Percentiles rank a stretch among this genome's conserved stretches.
phyloP scores from a whole-genome alignment of 2,797 vertebrate genomes.

The Pampus argenteus region DNA sequence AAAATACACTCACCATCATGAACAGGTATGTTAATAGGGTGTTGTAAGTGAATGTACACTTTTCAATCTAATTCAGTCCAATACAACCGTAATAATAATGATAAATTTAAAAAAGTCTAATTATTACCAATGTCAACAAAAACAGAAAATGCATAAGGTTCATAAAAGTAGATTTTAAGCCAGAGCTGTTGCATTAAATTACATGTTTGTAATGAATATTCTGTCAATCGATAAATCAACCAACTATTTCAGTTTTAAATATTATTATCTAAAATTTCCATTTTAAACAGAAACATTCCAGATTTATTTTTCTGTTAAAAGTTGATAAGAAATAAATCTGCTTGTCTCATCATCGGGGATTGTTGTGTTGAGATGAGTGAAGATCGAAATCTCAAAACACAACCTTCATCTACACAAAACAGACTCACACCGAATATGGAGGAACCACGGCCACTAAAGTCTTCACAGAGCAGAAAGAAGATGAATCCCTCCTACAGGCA shows the following conservation, averaged over 20 bases:
- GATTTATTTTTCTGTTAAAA: slow-evolving; percentile 1
- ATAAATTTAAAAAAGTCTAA: too few species aligned
- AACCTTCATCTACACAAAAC: neutral
- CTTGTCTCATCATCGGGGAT: neutral
- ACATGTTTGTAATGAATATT: too few species aligned
- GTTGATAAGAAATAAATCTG: neutral
- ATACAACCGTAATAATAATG: too few species aligned
- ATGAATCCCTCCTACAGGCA: neutral
- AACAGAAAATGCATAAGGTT: too few species aligned
- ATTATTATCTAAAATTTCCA: neutral
- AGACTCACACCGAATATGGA: neutral
- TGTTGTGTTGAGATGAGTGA: neutral
- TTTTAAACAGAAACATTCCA: slow-evolving; percentile 19
- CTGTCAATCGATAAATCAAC: too few species aligned
- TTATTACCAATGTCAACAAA: too few species aligned
- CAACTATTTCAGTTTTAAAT: neutral
- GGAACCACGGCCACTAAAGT: neutral
- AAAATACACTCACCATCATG: too few species aligned
- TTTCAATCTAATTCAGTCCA: too few species aligned
- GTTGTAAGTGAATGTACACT: too few species aligned
- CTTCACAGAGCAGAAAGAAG: neutral
- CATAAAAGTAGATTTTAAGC: too few species aligned
- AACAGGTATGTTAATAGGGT: too few species aligned
- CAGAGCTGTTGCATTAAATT: too few species aligned
- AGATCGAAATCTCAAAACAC: neutral